Evolutionary conservation across 2,888 invertebrate genomes (phyloP).

Genomic region (Gibbula magus): DNA sequence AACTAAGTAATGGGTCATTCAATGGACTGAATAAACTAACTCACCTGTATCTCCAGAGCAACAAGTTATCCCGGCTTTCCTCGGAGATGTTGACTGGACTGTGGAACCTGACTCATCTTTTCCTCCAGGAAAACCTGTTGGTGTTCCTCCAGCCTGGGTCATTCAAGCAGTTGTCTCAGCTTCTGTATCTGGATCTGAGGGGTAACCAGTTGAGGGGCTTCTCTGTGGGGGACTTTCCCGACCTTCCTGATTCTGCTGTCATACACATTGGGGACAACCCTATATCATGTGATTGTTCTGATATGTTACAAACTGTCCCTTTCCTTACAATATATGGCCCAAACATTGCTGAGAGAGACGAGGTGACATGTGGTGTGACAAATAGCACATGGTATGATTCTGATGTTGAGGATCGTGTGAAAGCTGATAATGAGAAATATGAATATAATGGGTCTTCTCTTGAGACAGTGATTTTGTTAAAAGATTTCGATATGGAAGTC

Average conservation of each 20-base stretch:
- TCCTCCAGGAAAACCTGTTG: conserved; percentile 40
- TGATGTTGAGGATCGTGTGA: background rate
- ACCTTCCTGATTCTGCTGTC: background rate
- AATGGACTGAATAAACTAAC: conserved; percentile 39
- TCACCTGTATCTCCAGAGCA: conserved; percentile 40
- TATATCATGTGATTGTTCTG: background rate
- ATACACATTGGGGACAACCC: background rate
- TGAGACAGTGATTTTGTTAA: background rate
- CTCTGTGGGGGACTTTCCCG: background rate
- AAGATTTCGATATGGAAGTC: background rate
- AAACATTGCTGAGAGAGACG: too few relatives aligned
- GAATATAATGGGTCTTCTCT: background rate
- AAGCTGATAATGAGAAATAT: background rate
- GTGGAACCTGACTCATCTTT: conserved; percentile 31
- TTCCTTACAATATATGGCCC: background rate
- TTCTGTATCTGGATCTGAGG: conserved; percentile 20
- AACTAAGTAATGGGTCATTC: conserved; percentile 44
- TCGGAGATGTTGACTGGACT: conserved; percentile 39
- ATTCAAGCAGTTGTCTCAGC: conserved; percentile 31
- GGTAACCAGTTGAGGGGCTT: conserved; percentile 14
- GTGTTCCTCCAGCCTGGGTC: conserved; percentile 35
- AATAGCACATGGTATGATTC: background rate
- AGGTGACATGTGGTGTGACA: background rate
- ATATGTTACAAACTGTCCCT: background rate
- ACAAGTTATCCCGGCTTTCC: conserved; percentile 36